Percentiles rank a stretch among this genome's conserved stretches.
phyloP scores from a whole-genome alignment of 2,797 vertebrate species.

The Sebastes iracundus region DNA sequence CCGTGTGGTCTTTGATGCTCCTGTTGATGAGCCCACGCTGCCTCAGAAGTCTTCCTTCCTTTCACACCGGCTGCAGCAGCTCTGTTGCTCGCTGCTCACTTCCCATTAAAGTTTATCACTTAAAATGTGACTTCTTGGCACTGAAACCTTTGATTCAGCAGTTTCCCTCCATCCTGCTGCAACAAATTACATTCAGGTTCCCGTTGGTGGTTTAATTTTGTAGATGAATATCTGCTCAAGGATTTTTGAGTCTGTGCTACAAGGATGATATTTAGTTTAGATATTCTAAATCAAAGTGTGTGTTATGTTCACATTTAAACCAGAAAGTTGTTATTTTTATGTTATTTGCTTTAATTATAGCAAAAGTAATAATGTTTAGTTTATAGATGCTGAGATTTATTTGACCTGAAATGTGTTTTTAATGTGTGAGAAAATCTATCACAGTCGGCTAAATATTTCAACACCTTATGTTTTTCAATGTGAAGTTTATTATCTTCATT shows the following conservation, averaged over 20 bases:
- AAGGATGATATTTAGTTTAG: neutral
- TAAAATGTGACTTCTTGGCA: neutral
- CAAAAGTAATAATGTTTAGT: too few species aligned
- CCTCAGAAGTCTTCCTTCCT: neutral
- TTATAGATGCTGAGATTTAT: too few species aligned
- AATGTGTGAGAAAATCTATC: too few species aligned
- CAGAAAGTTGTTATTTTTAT: too few species aligned
- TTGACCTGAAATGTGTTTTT: too few species aligned
- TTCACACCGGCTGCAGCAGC: constrained; percentile 22
- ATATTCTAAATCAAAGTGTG: too few species aligned
- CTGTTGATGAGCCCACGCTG: constrained; percentile 31
- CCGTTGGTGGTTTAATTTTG: neutral
- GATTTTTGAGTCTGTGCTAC: neutral
- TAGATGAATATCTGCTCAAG: neutral
- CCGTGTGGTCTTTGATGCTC: constrained; percentile 48
- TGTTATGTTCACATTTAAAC: too few species aligned
- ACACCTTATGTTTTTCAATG: too few species aligned
- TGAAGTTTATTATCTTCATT: too few species aligned
- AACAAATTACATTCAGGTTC: neutral
- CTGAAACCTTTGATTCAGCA: constrained; percentile 4
- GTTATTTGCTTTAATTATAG: too few species aligned
- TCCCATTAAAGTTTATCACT: neutral
- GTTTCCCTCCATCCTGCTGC: neutral
- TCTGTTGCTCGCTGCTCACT: constrained; percentile 5
- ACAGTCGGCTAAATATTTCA: too few species aligned